Evolutionary conservation across 2,888 invertebrate species (phyloP), one percentile per base, ranked within the genome.

Genomic region (Dasypolia templi): DNA sequence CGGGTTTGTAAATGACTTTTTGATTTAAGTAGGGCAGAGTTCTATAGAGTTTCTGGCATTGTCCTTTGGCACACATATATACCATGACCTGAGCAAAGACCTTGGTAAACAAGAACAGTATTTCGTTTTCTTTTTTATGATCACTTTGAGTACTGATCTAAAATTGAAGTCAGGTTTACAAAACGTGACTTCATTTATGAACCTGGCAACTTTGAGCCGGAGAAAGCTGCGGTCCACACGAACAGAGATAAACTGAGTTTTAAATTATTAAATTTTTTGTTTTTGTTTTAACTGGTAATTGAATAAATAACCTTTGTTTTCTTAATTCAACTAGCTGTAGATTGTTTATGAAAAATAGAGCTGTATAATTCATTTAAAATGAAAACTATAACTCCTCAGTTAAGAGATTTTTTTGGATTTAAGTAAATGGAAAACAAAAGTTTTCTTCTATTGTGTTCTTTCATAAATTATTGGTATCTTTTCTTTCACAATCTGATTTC

Each of bases 171-270:
- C 14, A 29, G 29, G 55, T 49, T 67, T 67, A 19, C 17, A 49
- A 19, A 56, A 74, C 64, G 75, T 64, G 75, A 75, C 29, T 75
- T n/a, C 0, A 64, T 64, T 49, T 58, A 12, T 17, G 39, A 35
- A 73, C 32, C 32, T 29, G 12, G 9, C 17, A 7, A 19, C 26
- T 49, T 35, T 63, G 58, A 74, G 46, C 39, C 9, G 9, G 26
- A 5, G 73, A 42, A 5, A 58, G 32, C n/a, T 32, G 26, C 17
- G 32, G 39, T 17, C 0, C 49, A 12, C 64, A 42, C 56, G 49
- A 56, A 3, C 56, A 1, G 22, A 64, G 49, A 42, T 44, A 62
- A 32, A 26, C 2, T 39, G 29, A 46, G n/a, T 56, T 55, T 49
- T 19, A 17, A 22, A 11, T 42, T 4, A n/a, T 22, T 3, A 65